phyloP scores from a whole-genome alignment of 2,888 invertebrate species.

The Synanthedon myopaeformis region DNA sequence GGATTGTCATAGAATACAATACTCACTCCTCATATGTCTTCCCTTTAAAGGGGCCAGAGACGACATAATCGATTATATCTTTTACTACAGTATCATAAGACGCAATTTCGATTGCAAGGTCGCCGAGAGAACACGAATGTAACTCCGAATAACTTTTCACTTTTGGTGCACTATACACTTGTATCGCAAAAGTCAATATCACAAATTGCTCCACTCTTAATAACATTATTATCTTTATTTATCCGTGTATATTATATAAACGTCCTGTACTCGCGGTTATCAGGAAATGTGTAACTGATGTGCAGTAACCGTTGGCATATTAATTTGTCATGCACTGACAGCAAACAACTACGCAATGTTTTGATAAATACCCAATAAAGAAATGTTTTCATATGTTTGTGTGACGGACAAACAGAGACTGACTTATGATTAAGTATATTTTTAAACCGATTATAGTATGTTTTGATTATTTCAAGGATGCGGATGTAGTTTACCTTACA shows the following conservation, averaged over 20 bases:
- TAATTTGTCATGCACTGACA: background rate
- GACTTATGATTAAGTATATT: too few species aligned
- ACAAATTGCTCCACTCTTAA: background rate
- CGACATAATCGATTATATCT: constrained; percentile 60
- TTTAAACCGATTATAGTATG: too few species aligned
- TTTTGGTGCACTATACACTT: constrained; percentile 9
- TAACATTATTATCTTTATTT: background rate
- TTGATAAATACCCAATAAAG: too few species aligned
- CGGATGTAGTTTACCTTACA: too few species aligned
- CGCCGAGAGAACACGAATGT: constrained; percentile 26
- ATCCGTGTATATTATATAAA: background rate
- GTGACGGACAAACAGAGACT: too few species aligned
- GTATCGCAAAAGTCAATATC: background rate
- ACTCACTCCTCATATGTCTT: constrained; percentile 68
- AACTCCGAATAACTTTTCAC: constrained; percentile 16
- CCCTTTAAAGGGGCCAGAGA: constrained; percentile 66
- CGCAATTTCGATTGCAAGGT: constrained; percentile 66
- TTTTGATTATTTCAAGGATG: too few species aligned
- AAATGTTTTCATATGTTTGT: too few species aligned
- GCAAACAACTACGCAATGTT: background rate
- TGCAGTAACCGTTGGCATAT: background rate
- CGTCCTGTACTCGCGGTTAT: background rate
- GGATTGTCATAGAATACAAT: constrained; percentile 9
- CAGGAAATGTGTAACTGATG: constrained; percentile 1
- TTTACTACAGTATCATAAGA: constrained; percentile 64